A percentile compares a stretch with the other conserved stretches of the same genome.
These are phyloP conservation scores for Drosophila paucipuncta DNA, from an alignment of 2,888 invertebrate genomes.

Conservation along the genomic window DNA sequence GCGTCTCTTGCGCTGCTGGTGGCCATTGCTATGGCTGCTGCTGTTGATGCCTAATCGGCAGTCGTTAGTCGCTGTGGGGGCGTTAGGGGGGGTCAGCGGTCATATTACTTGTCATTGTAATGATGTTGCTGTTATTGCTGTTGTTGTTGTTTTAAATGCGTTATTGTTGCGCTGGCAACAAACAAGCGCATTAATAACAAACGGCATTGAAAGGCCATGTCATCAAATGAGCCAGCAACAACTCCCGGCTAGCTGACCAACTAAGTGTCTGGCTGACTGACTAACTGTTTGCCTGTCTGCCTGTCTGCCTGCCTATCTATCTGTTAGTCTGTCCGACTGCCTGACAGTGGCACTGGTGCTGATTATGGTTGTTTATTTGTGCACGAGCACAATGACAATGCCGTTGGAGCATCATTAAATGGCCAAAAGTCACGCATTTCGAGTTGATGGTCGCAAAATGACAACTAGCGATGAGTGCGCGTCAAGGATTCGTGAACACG, in stretches of 20 bases:
- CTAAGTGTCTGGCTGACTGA: constrained; percentile 4
- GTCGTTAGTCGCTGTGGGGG: constrained; percentile 63
- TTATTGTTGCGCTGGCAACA: constrained; percentile 70
- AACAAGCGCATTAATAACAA: constrained; percentile 78
- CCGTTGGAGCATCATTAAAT: constrained; percentile 78
- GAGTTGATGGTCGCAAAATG: constrained; percentile 51
- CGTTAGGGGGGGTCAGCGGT: constrained; percentile 39
- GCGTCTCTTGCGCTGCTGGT: constrained; percentile 40
- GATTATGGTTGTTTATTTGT: constrained; percentile 76
- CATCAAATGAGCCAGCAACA: constrained; percentile 75
- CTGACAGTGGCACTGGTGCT: constrained; percentile 41
- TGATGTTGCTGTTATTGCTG: constrained; percentile 41
- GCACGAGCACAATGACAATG: constrained; percentile 64
- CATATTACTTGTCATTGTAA: constrained; percentile 61
- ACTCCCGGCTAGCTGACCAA: constrained; percentile 12
- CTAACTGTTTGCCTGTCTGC: not conserved
- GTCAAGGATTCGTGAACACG: constrained; percentile 1
- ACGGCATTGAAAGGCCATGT: constrained; percentile 71
- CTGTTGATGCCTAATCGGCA: constrained; percentile 60
- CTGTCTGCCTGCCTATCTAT: not conserved
- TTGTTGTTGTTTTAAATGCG: constrained; percentile 71
- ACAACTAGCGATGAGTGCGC: constrained; percentile 34
- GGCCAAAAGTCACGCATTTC: constrained; percentile 81
- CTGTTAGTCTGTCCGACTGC: constrained; percentile 3
- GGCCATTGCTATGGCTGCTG: constrained; percentile 36